These are phyloP conservation scores for Grantiella picta DNA, from an alignment of 2,113 vertebrate genomes.

Conservation along the genomic window DNA sequence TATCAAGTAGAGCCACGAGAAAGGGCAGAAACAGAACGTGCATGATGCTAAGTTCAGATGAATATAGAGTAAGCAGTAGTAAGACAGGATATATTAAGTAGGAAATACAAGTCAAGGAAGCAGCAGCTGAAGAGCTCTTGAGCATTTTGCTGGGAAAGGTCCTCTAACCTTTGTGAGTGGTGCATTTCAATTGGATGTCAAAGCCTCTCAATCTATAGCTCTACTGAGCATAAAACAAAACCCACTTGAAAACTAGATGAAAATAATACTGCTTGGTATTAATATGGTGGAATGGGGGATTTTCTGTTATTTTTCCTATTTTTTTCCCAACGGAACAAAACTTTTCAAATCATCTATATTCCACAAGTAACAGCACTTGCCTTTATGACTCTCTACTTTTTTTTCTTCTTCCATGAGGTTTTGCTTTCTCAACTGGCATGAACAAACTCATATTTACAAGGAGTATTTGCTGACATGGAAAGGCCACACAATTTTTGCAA, in stretches of 20 bases:
- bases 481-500: neutral
- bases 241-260: neutral
- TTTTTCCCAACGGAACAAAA: fast-evolving
- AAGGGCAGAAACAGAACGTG: neutral
- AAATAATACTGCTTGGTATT: neutral
- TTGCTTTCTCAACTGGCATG: neutral
- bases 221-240: neutral
- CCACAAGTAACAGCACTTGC: neutral
- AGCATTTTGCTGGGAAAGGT: neutral
- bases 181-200: neutral
- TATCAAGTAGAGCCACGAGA: neutral
- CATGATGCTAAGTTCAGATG: neutral
- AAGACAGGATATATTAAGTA: neutral
- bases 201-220: neutral
- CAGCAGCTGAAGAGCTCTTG: neutral
- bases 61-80: neutral
- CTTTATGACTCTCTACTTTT: neutral
- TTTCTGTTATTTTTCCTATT: neutral
- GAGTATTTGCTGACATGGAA: neutral
- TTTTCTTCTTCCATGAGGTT: neutral
- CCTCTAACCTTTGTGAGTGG: neutral
- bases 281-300: fast-evolving
- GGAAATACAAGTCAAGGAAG: neutral
- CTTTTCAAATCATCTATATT: neutral
- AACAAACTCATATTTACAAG: neutral